Conservation (phyloP, 2,113 vertebrate species). For the Alectura lathami region DNA sequence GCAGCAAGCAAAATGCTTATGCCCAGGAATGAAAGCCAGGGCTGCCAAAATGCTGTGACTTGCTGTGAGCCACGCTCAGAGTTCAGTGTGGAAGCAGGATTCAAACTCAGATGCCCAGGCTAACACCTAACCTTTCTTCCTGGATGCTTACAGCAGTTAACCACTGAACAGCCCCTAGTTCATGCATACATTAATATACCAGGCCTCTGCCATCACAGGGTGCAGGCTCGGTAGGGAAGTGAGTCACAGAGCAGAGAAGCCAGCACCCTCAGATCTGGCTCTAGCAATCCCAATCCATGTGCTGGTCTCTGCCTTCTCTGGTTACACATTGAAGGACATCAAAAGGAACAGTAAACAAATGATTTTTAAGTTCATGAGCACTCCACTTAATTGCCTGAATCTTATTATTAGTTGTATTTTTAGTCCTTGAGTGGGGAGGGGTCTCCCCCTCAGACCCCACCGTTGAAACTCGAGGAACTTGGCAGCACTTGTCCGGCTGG, state of each 20-base stretch:
- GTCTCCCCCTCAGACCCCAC: slow-evolving; percentile 8
- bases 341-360: background rate
- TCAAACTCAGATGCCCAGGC: background rate
- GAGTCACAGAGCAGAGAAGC: background rate
- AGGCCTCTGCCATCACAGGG: background rate
- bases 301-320: background rate
- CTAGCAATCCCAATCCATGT: background rate
- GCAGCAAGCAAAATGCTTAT: background rate
- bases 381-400: background rate
- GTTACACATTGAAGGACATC: background rate
- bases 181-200: background rate
- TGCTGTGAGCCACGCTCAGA: background rate
- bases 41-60: background rate
- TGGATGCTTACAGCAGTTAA: background rate
- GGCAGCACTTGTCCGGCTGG: slow-evolving; percentile 60
- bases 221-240: background rate
- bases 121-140: background rate
- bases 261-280: background rate
- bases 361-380: background rate
- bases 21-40: background rate
- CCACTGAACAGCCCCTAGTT: background rate
- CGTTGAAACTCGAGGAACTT: slow-evolving; percentile 75
- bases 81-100: background rate
- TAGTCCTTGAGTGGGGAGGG: slow-evolving; percentile 34
- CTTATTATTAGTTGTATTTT: slow-evolving; percentile 54